Conservation (phyloP, 2,888 invertebrate species). For the Diarsia brunnea region DNA sequence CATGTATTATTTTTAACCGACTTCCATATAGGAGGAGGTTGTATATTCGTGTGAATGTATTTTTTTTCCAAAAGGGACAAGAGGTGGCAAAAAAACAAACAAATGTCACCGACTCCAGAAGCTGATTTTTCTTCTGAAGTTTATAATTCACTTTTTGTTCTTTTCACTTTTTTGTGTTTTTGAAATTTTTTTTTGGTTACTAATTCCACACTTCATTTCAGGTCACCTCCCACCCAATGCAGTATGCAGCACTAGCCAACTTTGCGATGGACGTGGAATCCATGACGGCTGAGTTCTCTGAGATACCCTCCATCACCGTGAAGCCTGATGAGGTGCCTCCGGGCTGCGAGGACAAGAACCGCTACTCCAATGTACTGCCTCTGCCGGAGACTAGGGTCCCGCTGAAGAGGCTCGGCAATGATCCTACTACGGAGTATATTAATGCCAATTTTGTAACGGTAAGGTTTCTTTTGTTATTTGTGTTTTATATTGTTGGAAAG, state of each 20-base stretch:
- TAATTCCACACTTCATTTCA: conserved; percentile 72
- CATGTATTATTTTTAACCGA: too few species aligned
- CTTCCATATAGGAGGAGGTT: too few species aligned
- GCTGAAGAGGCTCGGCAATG: conserved; percentile 93
- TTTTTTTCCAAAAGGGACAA: too few species aligned
- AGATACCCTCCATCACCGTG: conserved; percentile 95
- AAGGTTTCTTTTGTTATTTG: conserved; percentile 78
- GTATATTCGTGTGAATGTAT: too few species aligned
- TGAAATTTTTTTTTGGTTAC: too few species aligned
- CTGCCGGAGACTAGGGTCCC: conserved; percentile 97
- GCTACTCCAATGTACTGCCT: conserved; percentile 98
- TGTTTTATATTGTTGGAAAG: not conserved
- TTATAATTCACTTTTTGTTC: too few species aligned
- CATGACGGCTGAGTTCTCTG: conserved; percentile 95
- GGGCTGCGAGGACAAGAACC: conserved; percentile 97
- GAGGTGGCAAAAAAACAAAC: too few species aligned
- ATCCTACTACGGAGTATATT: conserved; percentile 96
- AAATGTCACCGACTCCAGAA: too few species aligned
- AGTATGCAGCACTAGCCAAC: conserved; percentile 94
- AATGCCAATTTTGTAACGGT: conserved; percentile 98
- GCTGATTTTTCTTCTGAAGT: too few species aligned
- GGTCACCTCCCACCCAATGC: conserved; percentile 94
- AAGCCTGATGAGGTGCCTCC: conserved; percentile 95
- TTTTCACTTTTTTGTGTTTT: too few species aligned
- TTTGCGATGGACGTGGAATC: conserved; percentile 93